Evolutionary conservation across 2,888 invertebrate species (phyloP).

Genomic region (Mylabris sibirica): DNA sequence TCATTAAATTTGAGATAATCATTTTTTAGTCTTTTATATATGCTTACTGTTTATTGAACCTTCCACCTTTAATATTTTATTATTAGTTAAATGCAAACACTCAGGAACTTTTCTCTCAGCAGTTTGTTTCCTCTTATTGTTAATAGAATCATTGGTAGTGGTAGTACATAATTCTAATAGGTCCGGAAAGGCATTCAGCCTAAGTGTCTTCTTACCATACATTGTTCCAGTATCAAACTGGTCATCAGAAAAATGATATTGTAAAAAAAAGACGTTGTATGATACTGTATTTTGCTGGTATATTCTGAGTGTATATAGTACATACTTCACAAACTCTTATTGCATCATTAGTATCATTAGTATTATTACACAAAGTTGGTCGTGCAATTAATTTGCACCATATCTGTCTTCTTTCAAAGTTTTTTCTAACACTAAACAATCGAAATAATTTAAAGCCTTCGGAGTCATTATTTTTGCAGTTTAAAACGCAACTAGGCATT

Average conservation of each 20-base stretch:
- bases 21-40: neutral
- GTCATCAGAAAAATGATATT: neutral
- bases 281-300: neutral
- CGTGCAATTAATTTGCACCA: conserved; percentile 13
- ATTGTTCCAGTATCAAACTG: neutral
- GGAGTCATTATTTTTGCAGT: neutral
- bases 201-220: conserved; percentile 2
- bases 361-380: neutral
- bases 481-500: neutral
- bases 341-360: too few relatives aligned
- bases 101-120: neutral
- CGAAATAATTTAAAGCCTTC: neutral
- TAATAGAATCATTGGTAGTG: neutral
- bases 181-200: conserved; percentile 9
- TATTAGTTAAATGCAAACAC: neutral
- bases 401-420: neutral
- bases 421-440: neutral
- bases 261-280: neutral
- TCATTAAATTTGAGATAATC: neutral
- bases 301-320: neutral
- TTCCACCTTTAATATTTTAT: neutral
- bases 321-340: conserved; percentile 7
- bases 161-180: neutral
- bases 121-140: neutral
- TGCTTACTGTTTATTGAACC: neutral